These are phyloP conservation scores for Chionodraco myersi DNA, from an alignment of 2,113 vertebrate species.

Conservation along the genomic window DNA sequence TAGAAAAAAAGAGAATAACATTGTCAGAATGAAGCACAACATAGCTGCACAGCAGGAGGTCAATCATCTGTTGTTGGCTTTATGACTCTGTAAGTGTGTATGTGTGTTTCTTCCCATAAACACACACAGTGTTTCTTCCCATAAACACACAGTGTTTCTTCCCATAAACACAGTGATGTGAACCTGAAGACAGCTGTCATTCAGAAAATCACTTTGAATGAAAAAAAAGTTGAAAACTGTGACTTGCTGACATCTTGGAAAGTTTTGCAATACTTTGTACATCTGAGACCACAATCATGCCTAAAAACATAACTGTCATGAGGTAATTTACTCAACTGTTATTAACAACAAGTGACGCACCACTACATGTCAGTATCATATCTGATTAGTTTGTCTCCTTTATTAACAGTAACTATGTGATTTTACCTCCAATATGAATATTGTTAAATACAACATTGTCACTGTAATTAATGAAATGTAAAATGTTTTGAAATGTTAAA, in stretches of 20 bases:
- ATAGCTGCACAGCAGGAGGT: not conserved
- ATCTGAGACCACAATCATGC: constrained; percentile 9
- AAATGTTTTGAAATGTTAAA: not conserved
- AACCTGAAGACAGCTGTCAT: not conserved
- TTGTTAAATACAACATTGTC: not conserved
- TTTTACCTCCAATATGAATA: not conserved
- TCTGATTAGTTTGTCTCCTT: not conserved
- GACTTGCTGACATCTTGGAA: constrained; percentile 17
- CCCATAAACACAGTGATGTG: not conserved
- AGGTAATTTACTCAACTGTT: constrained; percentile 18
- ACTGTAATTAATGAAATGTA: not conserved
- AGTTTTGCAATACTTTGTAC: constrained; percentile 25
- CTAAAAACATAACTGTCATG: constrained; percentile 22
- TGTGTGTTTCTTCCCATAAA: not conserved
- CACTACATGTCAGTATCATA: not conserved
- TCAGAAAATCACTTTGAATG: constrained; percentile 31
- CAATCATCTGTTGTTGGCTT: constrained; percentile 27
- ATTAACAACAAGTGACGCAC: constrained; percentile 19
- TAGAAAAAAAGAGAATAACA: constrained; percentile 58
- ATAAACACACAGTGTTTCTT: not conserved
- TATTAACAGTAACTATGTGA: not conserved
- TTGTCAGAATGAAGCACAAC: constrained; percentile 6
- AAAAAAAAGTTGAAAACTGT: constrained; percentile 8
- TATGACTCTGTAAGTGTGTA: not conserved
- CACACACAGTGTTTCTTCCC: not conserved